Base-by-base conservation (phyloP, 92 coral and sea anemone species). In the Chrysogorgia sp. region DNA sequence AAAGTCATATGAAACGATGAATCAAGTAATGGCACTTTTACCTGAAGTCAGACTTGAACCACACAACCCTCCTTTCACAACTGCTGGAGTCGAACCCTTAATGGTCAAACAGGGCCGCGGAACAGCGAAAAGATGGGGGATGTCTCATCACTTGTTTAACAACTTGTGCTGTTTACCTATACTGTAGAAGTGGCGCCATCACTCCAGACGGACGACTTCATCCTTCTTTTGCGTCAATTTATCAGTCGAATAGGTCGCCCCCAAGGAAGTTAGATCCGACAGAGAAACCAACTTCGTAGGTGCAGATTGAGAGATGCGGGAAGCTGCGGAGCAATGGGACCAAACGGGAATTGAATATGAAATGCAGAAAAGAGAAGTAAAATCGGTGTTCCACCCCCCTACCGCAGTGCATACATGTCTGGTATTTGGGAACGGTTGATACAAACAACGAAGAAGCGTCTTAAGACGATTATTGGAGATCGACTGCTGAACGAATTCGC, bases 241-340 rank as follows among this genome's bases (percentile, higher is more conserved):
- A 83, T 83, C 22, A 57, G 85, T 49, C 85, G 86, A 47, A 87
- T 87, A 83, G 87, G 85, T 45, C 84, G n/a, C 90, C 37, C 85
- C 87, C 19, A 79, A 82, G 35, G 87, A 87, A 45, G 79, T 83
- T 37, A 64, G 86, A 71, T 84, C 88, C 1, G 88, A 88, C 45
- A 58, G 84, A 45, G 86, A 88, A 1, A 88, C 86, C 8, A 87
- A 87, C 55, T 88, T 88, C 63, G 81, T 88, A n/a, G 91, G 91
- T 15, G 86, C 83, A 3, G 63, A 80, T 58, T 68, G 77, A 29
- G 91, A 84, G 58, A 34, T 87, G 37, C 77, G 72, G 14, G 85
- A 87, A 56, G 79, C 86, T 40, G 58, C 82, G 32, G 41, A 45
- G 30, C 67, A 78, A 40, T 55, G 83, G 81, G 84, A 87, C 45